Evolutionary conservation across 1,140 invertebrate genomes (phyloP).

Genomic region (Drosophila ogumai): DNA sequence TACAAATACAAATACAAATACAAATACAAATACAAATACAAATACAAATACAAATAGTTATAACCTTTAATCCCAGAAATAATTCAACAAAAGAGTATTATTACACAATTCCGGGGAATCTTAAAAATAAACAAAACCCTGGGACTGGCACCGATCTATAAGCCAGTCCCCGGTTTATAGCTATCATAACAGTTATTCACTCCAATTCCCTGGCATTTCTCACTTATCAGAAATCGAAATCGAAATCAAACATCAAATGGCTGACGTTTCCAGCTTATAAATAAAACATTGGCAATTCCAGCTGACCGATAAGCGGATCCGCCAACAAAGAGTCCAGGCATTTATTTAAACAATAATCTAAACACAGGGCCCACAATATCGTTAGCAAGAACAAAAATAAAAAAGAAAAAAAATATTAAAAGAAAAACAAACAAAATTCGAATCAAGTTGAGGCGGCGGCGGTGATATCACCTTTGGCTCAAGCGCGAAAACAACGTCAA

Average conservation of each 20-base stretch:
- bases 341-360: conserved; percentile 44
- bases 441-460: conserved; percentile 33
- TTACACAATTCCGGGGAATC: neutral
- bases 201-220: neutral
- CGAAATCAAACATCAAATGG: conserved; percentile 23
- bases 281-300: conserved; percentile 35
- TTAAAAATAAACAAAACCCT: too few species aligned
- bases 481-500: conserved; percentile 72
- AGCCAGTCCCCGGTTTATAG: neutral
- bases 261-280: conserved; percentile 39
- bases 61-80: neutral
- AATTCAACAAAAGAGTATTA: neutral
- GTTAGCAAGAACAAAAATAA: conserved; percentile 26
- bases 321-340: conserved; percentile 21
- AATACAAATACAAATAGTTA: neutral
- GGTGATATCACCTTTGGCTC: conserved; percentile 71
- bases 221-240: conserved; percentile 24
- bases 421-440: conserved; percentile 44
- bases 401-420: neutral
- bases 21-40: too few species aligned
- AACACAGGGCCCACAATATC: conserved; percentile 44
- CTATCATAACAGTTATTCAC: conserved; percentile 10
- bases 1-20: too few species aligned
- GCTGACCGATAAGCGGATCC: conserved; percentile 51
- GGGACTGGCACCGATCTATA: neutral